phyloP scores from a whole-genome alignment of 1,140 invertebrate species.

The Acromyrmex heyeri region DNA sequence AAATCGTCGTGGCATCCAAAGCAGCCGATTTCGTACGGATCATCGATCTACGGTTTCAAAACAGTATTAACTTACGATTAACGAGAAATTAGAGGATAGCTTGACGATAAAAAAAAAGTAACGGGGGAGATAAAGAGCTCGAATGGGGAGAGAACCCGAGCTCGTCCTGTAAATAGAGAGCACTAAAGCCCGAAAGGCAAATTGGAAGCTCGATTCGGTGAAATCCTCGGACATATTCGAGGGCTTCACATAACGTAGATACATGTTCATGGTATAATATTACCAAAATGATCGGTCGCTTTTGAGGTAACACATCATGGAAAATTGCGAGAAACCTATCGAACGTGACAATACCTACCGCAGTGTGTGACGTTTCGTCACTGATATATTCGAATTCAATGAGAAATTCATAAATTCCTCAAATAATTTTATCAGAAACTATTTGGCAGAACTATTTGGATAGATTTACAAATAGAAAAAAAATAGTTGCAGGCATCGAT shows the following conservation, averaged over 20 bases:
- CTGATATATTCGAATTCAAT: background rate
- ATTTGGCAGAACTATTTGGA: background rate
- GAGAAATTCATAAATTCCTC: background rate
- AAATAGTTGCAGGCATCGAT: background rate
- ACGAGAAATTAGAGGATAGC: conserved; percentile 38
- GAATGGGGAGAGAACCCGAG: conserved; percentile 8
- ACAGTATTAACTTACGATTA: conserved; percentile 50
- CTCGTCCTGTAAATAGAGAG: conserved; percentile 5
- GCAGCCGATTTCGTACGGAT: background rate
- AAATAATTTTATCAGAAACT: too few species aligned
- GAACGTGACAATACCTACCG: background rate
- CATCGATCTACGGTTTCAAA: conserved; percentile 46
- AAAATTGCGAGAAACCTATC: background rate
- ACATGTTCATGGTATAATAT: conserved; percentile 24
- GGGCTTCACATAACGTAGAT: conserved; percentile 9
- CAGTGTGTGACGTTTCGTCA: background rate
- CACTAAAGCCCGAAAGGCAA: conserved; percentile 16
- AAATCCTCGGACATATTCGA: conserved; percentile 4
- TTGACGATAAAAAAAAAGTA: conserved; percentile 22
- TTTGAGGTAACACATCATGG: conserved; percentile 24
- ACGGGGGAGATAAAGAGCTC: conserved; percentile 17
- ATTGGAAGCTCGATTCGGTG: conserved; percentile 16
- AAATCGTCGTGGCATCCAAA: conserved; percentile 12
- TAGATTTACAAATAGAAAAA: background rate
- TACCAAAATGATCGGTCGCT: conserved; percentile 16